phyloP scores from a whole-genome alignment of 2,888 invertebrate species.

The Itoplectis maculator region DNA sequence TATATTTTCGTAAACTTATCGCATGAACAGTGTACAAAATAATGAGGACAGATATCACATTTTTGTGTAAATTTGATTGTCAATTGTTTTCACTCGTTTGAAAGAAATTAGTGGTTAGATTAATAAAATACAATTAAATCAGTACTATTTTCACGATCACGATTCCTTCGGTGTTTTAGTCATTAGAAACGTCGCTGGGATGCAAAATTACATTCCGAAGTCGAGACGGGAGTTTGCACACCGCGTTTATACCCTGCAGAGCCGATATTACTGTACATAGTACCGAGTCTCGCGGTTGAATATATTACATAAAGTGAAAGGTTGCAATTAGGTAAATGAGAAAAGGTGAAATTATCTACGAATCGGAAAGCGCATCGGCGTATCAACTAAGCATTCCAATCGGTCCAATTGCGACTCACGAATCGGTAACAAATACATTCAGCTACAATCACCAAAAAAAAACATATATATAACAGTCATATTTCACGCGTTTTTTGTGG shows the following conservation, averaged over 20 bases:
- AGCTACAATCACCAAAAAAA: neutral
- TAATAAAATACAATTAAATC: neutral
- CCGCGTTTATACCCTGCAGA: neutral
- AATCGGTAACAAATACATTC: neutral
- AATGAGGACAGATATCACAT: neutral
- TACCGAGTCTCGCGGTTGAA: slow-evolving; percentile 39
- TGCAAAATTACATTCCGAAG: slow-evolving; percentile 21
- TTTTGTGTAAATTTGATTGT: neutral
- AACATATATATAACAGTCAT: neutral
- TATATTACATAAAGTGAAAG: slow-evolving; percentile 79
- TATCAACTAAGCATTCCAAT: slow-evolving; percentile 44
- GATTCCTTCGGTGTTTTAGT: neutral
- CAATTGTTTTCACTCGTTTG: neutral
- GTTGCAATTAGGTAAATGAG: slow-evolving; percentile 74
- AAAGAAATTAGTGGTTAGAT: neutral
- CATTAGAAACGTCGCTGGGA: neutral
- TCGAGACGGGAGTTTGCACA: neutral
- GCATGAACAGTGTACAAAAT: neutral
- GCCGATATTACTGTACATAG: slow-evolving; percentile 22
- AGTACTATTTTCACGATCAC: neutral
- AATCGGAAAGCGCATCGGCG: slow-evolving; percentile 62
- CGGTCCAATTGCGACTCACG: slow-evolving; percentile 23
- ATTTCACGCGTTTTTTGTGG: neutral
- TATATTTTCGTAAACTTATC: neutral
- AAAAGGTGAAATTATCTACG: slow-evolving; percentile 74